Conservation (phyloP, 1,140 invertebrate species). For the Lepidotrigona ventralis region DNA sequence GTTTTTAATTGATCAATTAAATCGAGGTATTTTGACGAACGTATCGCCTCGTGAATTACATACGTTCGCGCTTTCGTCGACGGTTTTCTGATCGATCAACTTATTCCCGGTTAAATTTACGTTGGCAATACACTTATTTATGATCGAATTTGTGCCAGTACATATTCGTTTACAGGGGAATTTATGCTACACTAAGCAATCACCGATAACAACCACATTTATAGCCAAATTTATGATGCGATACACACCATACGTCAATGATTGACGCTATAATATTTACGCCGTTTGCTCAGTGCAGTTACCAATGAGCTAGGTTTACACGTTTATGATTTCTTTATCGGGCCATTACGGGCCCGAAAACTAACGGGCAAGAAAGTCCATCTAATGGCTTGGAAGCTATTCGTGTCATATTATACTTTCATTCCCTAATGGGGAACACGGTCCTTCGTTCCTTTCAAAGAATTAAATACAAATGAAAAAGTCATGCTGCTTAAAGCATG, state of each 20-base stretch:
- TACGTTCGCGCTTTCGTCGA: neutral
- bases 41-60: too few species aligned
- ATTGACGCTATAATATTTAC: slow-evolving; percentile 40
- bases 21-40: neutral
- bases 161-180: neutral
- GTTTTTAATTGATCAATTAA: neutral
- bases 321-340: neutral
- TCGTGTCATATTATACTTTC: neutral
- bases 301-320: neutral
- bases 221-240: slow-evolving; percentile 17
- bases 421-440: neutral
- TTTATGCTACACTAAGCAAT: slow-evolving; percentile 22
- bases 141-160: neutral
- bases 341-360: neutral
- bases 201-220: slow-evolving; percentile 31
- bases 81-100: neutral
- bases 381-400: neutral
- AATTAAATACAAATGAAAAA: neutral
- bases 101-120: slow-evolving; percentile 21
- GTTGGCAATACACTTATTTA: slow-evolving; percentile 4
- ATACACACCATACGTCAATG: neutral
- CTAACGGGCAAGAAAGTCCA: neutral
- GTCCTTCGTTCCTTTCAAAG: too few species aligned
- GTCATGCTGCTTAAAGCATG: neutral
- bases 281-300: neutral